phyloP scores from a whole-genome alignment of 2,797 vertebrate species.

The Mormyrus proboscirostris region DNA sequence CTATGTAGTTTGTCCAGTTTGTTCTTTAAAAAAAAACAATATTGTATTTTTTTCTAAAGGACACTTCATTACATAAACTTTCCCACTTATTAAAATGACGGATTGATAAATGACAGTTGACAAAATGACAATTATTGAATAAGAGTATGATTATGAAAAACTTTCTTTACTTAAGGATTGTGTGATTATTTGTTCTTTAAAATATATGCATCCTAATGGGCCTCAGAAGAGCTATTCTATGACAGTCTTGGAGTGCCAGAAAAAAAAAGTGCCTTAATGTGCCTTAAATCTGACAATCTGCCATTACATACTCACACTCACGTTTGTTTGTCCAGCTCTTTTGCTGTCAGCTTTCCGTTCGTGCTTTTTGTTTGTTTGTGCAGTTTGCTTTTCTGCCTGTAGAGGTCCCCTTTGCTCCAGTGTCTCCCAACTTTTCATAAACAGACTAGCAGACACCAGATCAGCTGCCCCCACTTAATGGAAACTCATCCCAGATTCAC shows the following conservation, averaged over 20 bases:
- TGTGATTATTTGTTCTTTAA: background rate
- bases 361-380: background rate
- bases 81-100: background rate
- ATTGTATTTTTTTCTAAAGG: background rate
- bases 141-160: background rate
- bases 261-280: background rate
- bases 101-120: too few species aligned
- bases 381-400: conserved; percentile 12
- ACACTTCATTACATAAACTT: background rate
- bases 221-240: background rate
- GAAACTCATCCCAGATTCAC: background rate
- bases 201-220: background rate
- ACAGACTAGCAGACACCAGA: background rate
- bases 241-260: background rate
- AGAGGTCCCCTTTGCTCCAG: conserved; percentile 24
- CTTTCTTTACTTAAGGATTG: background rate
- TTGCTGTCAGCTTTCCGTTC: background rate
- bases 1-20: background rate
- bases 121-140: background rate
- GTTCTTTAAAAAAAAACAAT: background rate
- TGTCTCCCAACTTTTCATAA: background rate
- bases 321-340: background rate
- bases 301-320: background rate
- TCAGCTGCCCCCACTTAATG: background rate
- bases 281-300: background rate